Conservation (phyloP, 2,797 vertebrate genomes). For the Centropyge bicolor region DNA sequence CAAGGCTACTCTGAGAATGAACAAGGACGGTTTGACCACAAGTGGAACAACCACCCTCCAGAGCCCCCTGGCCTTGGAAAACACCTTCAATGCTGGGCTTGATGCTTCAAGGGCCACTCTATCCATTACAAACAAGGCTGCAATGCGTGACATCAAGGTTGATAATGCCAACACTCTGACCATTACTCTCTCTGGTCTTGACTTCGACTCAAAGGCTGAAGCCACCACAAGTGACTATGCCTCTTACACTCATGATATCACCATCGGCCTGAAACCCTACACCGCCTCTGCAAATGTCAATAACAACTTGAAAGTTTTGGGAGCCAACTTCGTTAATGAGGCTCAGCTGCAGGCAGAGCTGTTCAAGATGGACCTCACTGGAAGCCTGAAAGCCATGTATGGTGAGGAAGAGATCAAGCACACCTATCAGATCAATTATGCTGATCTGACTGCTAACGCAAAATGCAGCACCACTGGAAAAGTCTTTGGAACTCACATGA, state of each 20-base stretch:
- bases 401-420: slow-evolving; percentile 90
- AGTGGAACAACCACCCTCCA: slow-evolving; percentile 88
- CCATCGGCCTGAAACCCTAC: slow-evolving; percentile 86
- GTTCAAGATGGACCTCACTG: slow-evolving; percentile 88
- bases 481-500: slow-evolving; percentile 86
- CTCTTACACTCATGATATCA: slow-evolving; percentile 89
- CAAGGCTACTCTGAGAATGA: slow-evolving; percentile 87
- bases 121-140: slow-evolving; percentile 86
- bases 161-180: slow-evolving; percentile 88
- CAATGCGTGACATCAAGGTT: slow-evolving; percentile 82
- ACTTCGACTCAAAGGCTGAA: slow-evolving; percentile 87
- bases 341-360: slow-evolving; percentile 87
- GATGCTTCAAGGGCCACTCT: slow-evolving; percentile 85
- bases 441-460: slow-evolving; percentile 83
- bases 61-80: slow-evolving; percentile 87
- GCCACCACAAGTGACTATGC: slow-evolving; percentile 81
- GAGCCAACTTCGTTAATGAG: slow-evolving; percentile 83
- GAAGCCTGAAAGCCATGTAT: slow-evolving; percentile 86
- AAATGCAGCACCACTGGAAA: slow-evolving; percentile 91
- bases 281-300: slow-evolving; percentile 84
- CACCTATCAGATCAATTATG: slow-evolving; percentile 86
- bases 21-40: slow-evolving; percentile 86
- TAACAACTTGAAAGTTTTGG: slow-evolving; percentile 87
- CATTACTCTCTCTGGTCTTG: slow-evolving; percentile 84
- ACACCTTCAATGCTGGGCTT: slow-evolving; percentile 86